Evolutionary conservation across 2,888 invertebrate species (phyloP).

Genomic region (Archips xylosteana): DNA sequence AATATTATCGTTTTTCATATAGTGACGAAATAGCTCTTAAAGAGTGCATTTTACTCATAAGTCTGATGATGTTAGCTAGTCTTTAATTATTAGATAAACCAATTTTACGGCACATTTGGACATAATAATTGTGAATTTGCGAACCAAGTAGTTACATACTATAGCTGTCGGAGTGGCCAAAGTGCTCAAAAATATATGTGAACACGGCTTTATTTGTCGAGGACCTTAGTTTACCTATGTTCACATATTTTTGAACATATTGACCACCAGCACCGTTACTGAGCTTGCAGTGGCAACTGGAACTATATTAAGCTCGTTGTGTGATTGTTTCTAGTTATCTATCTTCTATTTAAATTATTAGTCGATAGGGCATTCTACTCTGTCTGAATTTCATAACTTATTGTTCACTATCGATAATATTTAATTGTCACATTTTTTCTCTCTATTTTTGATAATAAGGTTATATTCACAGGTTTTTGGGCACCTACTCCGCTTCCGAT

Average conservation of each 20-base stretch:
- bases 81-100: conserved; percentile 25
- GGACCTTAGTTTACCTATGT: background rate
- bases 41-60: conserved; percentile 36
- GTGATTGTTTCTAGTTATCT: too few relatives aligned
- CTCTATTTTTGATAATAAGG: too few relatives aligned
- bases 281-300: too few relatives aligned
- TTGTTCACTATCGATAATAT: too few relatives aligned
- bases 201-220: background rate
- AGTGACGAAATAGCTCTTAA: conserved; percentile 17
- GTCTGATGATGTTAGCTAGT: conserved; percentile 41
- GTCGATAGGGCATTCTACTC: too few relatives aligned
- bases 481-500: too few relatives aligned
- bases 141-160: background rate
- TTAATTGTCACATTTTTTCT: too few relatives aligned
- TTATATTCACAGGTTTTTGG: too few relatives aligned
- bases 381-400: too few relatives aligned
- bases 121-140: conserved; percentile 9
- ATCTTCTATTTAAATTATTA: too few relatives aligned
- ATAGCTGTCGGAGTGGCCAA: background rate
- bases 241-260: background rate
- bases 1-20: background rate
- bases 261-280: background rate
- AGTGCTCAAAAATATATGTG: background rate
- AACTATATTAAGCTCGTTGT: too few relatives aligned
- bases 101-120: conserved; percentile 9